These are phyloP conservation scores for Smittia sp. DNA, from an alignment of 2,888 invertebrate species.

Conservation along the genomic window DNA sequence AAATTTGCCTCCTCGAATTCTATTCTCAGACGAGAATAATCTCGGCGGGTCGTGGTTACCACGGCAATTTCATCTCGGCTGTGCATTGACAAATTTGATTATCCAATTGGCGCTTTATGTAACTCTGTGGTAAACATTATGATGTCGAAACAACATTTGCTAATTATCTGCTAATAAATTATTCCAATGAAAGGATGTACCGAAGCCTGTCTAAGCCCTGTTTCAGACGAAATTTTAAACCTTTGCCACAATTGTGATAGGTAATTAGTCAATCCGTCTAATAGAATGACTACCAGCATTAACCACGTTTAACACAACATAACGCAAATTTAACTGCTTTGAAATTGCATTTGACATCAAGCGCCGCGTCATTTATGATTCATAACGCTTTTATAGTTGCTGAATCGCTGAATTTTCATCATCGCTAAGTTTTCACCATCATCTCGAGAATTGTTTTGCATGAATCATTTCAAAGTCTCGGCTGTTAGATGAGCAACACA, in stretches of 20 bases:
- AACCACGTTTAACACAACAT: no score
- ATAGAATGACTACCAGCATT: no score
- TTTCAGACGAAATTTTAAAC: no score
- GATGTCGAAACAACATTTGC: no score
- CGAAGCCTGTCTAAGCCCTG: no score
- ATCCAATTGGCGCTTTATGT: not conserved
- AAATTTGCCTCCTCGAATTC: no score
- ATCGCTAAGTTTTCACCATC: not conserved
- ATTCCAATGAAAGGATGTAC: no score
- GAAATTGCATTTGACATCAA: no score
- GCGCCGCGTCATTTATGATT: constrained; percentile 20
- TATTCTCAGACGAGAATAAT: not conserved
- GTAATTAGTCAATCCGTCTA: no score
- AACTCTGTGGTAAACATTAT: not conserved
- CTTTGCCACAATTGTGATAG: no score
- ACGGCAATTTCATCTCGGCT: not conserved
- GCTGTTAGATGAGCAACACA: not conserved
- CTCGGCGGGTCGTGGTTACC: not conserved
- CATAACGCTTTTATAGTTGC: not conserved
- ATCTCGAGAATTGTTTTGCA: not conserved
- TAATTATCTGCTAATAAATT: no score
- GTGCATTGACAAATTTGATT: not conserved
- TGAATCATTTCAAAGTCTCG: not conserved
- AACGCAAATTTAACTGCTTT: no score
- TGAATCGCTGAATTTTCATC: not conserved